A percentile compares a stretch with the other conserved stretches of the same genome.
phyloP scores from a whole-genome alignment of 2,113 vertebrate genomes.

The Catagonus wagneri region DNA sequence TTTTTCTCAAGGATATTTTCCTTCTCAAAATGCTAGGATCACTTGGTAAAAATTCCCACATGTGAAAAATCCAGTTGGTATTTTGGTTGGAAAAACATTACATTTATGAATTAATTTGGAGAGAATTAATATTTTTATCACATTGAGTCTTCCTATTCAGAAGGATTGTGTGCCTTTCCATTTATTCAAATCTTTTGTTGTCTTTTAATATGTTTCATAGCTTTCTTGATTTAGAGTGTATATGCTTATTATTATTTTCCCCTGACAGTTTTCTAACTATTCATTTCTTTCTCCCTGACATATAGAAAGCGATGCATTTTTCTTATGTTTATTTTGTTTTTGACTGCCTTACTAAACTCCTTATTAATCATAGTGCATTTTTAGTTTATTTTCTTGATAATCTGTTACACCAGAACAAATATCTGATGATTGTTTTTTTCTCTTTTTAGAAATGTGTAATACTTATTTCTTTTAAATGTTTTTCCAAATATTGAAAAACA shows the following conservation, averaged over 20 bases:
- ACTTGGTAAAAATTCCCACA: neutral
- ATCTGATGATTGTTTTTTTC: neutral
- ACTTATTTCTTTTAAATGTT: neutral
- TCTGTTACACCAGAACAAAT: neutral
- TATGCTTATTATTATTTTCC: neutral
- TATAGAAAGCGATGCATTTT: neutral
- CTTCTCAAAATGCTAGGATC: neutral
- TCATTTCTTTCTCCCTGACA: neutral
- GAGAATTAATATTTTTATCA: neutral
- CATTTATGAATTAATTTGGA: neutral
- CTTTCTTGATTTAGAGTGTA: neutral
- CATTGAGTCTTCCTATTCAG: neutral
- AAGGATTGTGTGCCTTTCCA: neutral
- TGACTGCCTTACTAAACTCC: neutral
- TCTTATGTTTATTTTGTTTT: constrained; percentile 26
- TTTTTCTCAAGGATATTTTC: neutral
- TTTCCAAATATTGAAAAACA: constrained; percentile 19
- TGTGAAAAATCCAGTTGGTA: neutral
- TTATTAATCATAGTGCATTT: neutral
- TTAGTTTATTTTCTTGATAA: neutral
- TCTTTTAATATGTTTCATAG: neutral
- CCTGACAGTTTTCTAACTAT: neutral
- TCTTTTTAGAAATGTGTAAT: neutral
- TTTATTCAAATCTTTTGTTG: neutral
- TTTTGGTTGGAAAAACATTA: neutral